Evolutionary conservation across 2,113 vertebrate species (phyloP), one percentile per base, ranked within the genome.

Genomic region (Actenoides lindsayi): DNA sequence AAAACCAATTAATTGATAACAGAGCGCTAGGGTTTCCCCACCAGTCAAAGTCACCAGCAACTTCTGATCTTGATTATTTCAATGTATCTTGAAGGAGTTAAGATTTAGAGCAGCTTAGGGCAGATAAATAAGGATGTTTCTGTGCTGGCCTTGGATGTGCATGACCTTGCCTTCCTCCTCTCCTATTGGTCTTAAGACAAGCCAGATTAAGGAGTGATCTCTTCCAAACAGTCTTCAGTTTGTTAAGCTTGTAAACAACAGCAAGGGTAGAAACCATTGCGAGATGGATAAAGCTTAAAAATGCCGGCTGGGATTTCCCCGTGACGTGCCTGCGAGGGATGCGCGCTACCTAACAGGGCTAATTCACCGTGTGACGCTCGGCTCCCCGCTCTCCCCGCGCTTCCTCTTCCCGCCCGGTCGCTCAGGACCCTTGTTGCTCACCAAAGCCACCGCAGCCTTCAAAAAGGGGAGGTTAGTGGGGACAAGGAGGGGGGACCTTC

Each of bases 181-280:
- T 94, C 56, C 76, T 86, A 6, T 50, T 93, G 91, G 83, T 89
- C 27, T 96, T 75, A 85, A 48, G 70, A 83, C 79, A 94, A 96
- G 85, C 51, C 87, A 94, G 96, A 93, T 97, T 95, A 97, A 92
- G 84, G 62, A 89, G 84, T 83, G 91, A 94, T 96, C 85, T 89
- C 83, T 93, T 90, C 89, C 91, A 71, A 91, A 85, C 59, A 83
- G 90, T 91, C 95, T 93, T 94, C 44, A 39, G 85, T 89, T 93
- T 62, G 78, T 68, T 96, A 90, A 95, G 85, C 94, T 90, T 87
- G 89, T 92, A 94, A 94, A 76, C 86, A 96, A 39, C 69, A 69
- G 84, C 85, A 77, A 87, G 70, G 57, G n/a, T 91, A 83, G 89
- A 93, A 93, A 64, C 77, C 85, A 31, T 24, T 28, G 77, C 82